A percentile compares a stretch with the other conserved stretches of the same genome.
These are phyloP conservation scores for Caenorhabditis sp. DNA, from an alignment of 2,888 invertebrate genomes.

Conservation along the genomic window DNA sequence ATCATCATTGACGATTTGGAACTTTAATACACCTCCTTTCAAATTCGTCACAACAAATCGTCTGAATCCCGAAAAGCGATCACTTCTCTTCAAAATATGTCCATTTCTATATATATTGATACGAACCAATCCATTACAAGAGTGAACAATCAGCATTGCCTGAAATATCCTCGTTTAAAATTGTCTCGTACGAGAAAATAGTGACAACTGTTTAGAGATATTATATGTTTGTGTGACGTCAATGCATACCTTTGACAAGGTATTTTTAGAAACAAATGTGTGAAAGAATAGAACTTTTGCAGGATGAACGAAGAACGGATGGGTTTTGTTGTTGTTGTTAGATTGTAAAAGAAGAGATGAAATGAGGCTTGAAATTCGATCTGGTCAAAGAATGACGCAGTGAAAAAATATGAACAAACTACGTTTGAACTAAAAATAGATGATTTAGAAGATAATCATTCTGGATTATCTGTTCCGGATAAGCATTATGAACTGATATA, in stretches of 20 bases:
- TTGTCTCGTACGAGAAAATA: not conserved
- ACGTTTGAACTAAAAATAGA: not conserved
- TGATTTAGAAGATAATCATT: not conserved
- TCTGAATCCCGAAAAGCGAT: constrained; percentile 58
- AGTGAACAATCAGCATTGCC: constrained; percentile 58
- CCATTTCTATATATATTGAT: constrained; percentile 56
- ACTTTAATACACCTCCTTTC: constrained; percentile 51
- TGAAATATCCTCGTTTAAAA: constrained; percentile 30
- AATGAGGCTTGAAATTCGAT: too few relatives aligned
- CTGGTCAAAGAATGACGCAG: too few relatives aligned
- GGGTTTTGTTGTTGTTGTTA: not conserved
- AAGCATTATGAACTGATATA: too few relatives aligned
- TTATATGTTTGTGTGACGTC: constrained; percentile 33
- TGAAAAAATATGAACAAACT: not conserved
- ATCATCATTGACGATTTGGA: constrained; percentile 62
- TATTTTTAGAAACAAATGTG: constrained; percentile 5
- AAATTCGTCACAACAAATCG: constrained; percentile 56
- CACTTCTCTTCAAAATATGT: constrained; percentile 50
- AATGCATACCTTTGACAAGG: constrained; percentile 10
- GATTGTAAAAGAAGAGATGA: not conserved
- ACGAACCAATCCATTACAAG: constrained; percentile 58
- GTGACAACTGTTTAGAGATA: constrained; percentile 15
- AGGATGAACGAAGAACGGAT: not conserved
- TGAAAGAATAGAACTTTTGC: constrained; percentile 2
- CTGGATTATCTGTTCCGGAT: not conserved